Conservation (phyloP, 1,140 invertebrate species). For the Leptonema lineaticorne region DNA sequence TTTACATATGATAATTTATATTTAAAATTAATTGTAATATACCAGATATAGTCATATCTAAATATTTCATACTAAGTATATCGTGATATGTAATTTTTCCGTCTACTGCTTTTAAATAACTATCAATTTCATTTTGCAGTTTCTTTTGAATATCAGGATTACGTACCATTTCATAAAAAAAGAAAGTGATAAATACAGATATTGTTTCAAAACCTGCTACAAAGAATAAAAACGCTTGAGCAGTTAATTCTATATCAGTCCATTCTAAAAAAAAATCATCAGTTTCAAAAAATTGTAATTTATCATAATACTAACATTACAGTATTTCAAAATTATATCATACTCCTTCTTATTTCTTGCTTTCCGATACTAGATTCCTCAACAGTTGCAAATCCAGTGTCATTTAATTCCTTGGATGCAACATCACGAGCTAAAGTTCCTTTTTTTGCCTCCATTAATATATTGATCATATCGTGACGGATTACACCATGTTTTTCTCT, state of each 20-base stretch:
- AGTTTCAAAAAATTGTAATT: too few relatives aligned
- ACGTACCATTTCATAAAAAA: slow-evolving; percentile 56
- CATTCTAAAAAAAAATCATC: slow-evolving; percentile 34
- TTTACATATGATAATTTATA: neutral
- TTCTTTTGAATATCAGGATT: slow-evolving; percentile 62
- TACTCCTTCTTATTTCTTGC: slow-evolving; percentile 10
- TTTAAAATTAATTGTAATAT: slow-evolving; percentile 6
- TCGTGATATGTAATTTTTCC: slow-evolving; percentile 55
- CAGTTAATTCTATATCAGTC: slow-evolving; percentile 37
- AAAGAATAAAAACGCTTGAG: slow-evolving; percentile 45
- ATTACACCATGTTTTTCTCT: slow-evolving; percentile 24
- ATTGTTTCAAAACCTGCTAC: slow-evolving; percentile 67
- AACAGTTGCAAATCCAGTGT: slow-evolving; percentile 45
- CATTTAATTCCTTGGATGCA: neutral
- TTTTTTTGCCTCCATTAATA: slow-evolving; percentile 46
- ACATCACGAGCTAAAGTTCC: slow-evolving; percentile 39
- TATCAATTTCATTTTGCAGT: slow-evolving; percentile 59
- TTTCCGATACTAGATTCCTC: slow-evolving; percentile 41
- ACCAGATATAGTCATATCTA: slow-evolving; percentile 63
- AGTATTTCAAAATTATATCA: too few relatives aligned
- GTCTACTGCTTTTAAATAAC: slow-evolving; percentile 45
- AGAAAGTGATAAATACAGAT: slow-evolving; percentile 57
- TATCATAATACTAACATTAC: too few relatives aligned
- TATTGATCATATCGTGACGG: slow-evolving; percentile 46
- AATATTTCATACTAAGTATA: slow-evolving; percentile 61